Evolutionary conservation across 2,888 invertebrate species (phyloP), one percentile per base, ranked within the genome.

Genomic region (Linnaemya tessellans): DNA sequence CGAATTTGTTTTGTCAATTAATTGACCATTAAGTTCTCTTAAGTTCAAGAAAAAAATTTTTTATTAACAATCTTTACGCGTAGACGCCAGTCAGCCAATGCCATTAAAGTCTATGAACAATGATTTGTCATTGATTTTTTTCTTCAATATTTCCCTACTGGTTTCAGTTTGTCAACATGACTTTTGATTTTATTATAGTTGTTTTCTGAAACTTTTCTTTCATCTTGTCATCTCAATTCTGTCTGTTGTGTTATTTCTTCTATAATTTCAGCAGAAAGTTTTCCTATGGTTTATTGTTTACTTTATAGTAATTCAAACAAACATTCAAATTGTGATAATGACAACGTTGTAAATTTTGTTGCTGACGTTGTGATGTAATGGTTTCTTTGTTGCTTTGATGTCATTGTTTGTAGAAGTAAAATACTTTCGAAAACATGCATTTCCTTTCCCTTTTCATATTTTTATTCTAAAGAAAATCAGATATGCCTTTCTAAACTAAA

Each of bases 91-190:
- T 15, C 22, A 25, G 56, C 56, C 58, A 58, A 30, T 22, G 46
- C 35, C 49, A 43, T 65, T 56, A 64, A 35, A 22, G 20, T 30
- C 56, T 79, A 43, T 56, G 54, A 54, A 71, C 62, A 62, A 60
- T 74, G 67, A 67, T 73, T 80, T 80, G 49, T 67, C 65, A 80
- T 80, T 73, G 73, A 65, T 60, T 58, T 80, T n/a, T 73, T 41
- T 18, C 20, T 70, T 54, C 8, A 71, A 43, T n/a, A 73, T 73
- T 73, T 73, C 8, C 71, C 71, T 80, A 71, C 54, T 64, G 64
- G 67, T 51, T 68, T 60, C 51, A 20, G 38, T 49, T 49, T 68
- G 60, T 65, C 58, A 75, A 75, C 58, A 84, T 80, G 84, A 84
- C 80, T 79, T 78, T 84, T 79, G 68, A 65, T 49, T 68, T 84